Conservation (phyloP, 2,888 invertebrate genomes). For the Subacronicta megacephala region DNA sequence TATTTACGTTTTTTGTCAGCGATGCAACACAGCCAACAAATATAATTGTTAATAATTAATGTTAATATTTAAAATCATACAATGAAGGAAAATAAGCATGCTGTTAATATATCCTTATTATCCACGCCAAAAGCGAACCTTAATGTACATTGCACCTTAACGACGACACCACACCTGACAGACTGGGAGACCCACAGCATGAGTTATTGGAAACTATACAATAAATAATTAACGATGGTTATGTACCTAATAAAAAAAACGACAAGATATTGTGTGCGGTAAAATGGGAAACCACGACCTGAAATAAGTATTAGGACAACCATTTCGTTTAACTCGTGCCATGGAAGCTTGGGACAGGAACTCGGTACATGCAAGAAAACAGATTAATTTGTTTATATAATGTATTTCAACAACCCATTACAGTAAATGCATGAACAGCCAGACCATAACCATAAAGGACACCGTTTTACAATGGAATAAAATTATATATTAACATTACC, state of each 20-base stretch:
- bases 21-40: not conserved
- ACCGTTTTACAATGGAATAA: slow-evolving; percentile 62
- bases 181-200: slow-evolving; percentile 56
- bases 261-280: not conserved
- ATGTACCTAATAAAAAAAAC: not conserved
- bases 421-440: slow-evolving; percentile 82
- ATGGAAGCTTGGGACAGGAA: slow-evolving; percentile 72
- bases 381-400: slow-evolving; percentile 80
- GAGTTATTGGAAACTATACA: slow-evolving; percentile 35
- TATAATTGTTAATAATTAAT: slow-evolving; percentile 2
- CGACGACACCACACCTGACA: slow-evolving; percentile 39
- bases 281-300: not conserved
- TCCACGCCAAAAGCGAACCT: slow-evolving; percentile 51
- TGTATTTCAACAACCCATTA: slow-evolving; percentile 86
- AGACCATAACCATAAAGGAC: slow-evolving; percentile 71
- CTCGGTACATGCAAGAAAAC: slow-evolving; percentile 87
- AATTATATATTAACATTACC: slow-evolving; percentile 9
- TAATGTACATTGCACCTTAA: slow-evolving; percentile 40
- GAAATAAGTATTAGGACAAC: not conserved
- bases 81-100: slow-evolving; percentile 51
- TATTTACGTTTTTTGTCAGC: too few relatives aligned
- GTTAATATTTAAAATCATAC: slow-evolving; percentile 21
- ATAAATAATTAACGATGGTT: not conserved
- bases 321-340: slow-evolving; percentile 65
- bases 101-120: slow-evolving; percentile 51